Percentiles rank a stretch among this genome's conserved stretches.
These are phyloP conservation scores for Lichenostomus cassidix DNA, from an alignment of 2,113 vertebrate species.

Conservation along the genomic window DNA sequence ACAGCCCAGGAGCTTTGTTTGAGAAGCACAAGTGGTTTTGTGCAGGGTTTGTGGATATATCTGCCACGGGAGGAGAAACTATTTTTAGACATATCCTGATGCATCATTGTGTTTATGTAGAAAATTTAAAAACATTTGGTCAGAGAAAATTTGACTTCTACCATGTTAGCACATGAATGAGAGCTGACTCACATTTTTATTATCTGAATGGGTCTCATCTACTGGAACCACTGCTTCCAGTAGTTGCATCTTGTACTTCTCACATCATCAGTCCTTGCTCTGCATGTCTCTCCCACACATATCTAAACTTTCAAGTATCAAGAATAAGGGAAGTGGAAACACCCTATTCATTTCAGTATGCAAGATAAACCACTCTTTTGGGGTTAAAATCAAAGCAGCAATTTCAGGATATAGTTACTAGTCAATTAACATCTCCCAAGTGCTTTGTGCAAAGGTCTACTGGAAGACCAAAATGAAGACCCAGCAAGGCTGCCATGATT, in stretches of 20 bases:
- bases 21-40: slow-evolving; percentile 26
- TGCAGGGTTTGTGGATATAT: slow-evolving; percentile 37
- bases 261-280: neutral
- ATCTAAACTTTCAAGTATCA: neutral
- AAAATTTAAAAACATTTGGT: slow-evolving; percentile 49
- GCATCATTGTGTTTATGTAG: slow-evolving; percentile 53
- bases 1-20: neutral
- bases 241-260: neutral
- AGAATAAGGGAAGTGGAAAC: neutral
- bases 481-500: neutral
- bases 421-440: neutral
- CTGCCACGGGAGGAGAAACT: neutral
- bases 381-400: neutral
- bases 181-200: slow-evolving; percentile 54
- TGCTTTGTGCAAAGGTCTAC: neutral
- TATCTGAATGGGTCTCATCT: slow-evolving; percentile 42
- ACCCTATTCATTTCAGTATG: neutral
- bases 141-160: slow-evolving; percentile 25
- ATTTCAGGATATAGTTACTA: neutral
- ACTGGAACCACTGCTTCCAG: slow-evolving; percentile 41
- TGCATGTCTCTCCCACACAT: neutral
- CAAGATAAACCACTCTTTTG: neutral
- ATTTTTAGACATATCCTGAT: slow-evolving; percentile 38
- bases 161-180: slow-evolving; percentile 15
- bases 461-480: neutral